Evolutionary conservation across 2,888 invertebrate species (phyloP).

Genomic region (Luperina testacea): DNA sequence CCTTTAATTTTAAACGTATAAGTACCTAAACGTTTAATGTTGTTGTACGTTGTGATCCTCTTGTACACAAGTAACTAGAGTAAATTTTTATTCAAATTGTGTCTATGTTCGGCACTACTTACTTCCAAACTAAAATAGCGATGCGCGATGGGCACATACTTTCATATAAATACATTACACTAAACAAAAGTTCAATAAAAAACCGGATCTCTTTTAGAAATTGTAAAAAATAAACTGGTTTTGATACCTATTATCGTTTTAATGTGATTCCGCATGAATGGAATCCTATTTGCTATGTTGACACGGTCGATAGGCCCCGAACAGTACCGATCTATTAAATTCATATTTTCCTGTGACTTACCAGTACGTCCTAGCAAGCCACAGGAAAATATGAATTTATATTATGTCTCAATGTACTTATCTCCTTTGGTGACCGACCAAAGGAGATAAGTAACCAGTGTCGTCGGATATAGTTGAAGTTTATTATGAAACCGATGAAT

Average conservation of each 20-base stretch:
- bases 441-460: too few species aligned
- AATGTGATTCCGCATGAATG: conserved; percentile 34
- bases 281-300: conserved; percentile 30
- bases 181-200: conserved; percentile 4
- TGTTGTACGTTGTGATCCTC: not conserved
- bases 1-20: not conserved
- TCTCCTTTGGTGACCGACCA: too few species aligned
- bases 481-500: too few species aligned
- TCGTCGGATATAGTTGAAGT: too few species aligned
- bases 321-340: not conserved
- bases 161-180: not conserved
- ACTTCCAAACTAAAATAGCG: not conserved
- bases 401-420: not conserved
- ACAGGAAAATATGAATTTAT: not conserved
- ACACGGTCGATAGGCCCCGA: conserved; percentile 12
- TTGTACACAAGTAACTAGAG: not conserved
- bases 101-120: not conserved
- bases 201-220: not conserved
- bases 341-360: conserved; percentile 3
- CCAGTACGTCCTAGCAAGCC: not conserved
- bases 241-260: conserved; percentile 15
- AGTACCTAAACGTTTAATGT: not conserved
- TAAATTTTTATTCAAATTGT: not conserved
- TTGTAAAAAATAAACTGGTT: not conserved
- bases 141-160: not conserved